Conservation (phyloP, 2,888 invertebrate genomes). For the Chymomyza procnemis region DNA sequence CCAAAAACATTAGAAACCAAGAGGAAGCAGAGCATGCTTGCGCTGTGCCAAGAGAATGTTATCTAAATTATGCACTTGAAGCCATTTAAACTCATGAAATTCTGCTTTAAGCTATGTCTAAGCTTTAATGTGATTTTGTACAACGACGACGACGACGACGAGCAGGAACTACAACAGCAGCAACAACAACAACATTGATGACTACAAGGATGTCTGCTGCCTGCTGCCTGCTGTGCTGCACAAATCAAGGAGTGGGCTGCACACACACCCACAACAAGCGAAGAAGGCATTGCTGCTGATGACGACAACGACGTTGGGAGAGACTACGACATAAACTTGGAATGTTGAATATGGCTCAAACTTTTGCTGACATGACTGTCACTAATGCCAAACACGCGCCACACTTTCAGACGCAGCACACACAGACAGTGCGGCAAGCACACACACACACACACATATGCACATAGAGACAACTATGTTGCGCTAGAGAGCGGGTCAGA, state of each 20-base stretch:
- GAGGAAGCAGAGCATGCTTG: no score
- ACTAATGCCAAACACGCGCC: constrained; percentile 74
- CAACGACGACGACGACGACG: neutral
- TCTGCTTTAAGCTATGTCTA: constrained; percentile 43
- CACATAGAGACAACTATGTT: neutral
- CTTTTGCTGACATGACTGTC: constrained; percentile 74
- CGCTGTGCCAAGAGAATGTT: constrained; percentile 13
- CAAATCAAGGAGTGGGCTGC: constrained; percentile 14
- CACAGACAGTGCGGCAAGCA: constrained; percentile 30
- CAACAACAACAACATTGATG: constrained; percentile 27
- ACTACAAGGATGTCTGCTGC: constrained; percentile 52
- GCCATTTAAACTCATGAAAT: constrained; percentile 29
- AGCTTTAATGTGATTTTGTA: constrained; percentile 42
- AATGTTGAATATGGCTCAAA: constrained; percentile 71
- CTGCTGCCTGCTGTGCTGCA: constrained; percentile 42
- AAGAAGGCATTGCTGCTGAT: neutral
- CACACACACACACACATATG: constrained; percentile 16
- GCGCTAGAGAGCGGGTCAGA: neutral
- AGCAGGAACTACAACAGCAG: neutral
- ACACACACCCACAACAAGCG: constrained; percentile 19
- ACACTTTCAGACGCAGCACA: constrained; percentile 69
- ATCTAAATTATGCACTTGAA: constrained; percentile 47
- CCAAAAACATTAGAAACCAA: neutral
- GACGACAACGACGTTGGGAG: neutral
- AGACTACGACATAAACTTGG: constrained; percentile 64